Percentiles rank a stretch among this genome's conserved stretches.
Conservation (phyloP, 2,888 invertebrate genomes). For the Sericinus montela region DNA sequence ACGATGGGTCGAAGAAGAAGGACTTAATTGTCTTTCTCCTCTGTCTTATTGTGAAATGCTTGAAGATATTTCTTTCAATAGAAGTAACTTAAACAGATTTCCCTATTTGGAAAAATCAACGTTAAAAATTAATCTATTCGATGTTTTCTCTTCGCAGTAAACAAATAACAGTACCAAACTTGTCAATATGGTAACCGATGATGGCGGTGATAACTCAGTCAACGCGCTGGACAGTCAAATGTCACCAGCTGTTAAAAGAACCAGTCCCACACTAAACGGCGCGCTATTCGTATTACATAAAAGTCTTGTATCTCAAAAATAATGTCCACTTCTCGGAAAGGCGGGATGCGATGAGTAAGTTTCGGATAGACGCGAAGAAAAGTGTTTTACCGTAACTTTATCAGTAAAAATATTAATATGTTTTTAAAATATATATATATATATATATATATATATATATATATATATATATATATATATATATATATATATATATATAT, state of each 20-base stretch:
- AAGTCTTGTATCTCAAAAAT: constrained; percentile 54
- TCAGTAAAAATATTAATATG: no score
- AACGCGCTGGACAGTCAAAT: constrained; percentile 34
- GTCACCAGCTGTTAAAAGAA: constrained; percentile 37
- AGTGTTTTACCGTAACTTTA: constrained; percentile 20
- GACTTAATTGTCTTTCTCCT: no score
- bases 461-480: no score
- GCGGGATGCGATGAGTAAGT: constrained; percentile 42
- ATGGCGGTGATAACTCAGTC: constrained; percentile 21
- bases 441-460: no score
- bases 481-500: no score
- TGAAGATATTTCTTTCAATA: no score
- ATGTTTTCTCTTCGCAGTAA: constrained; percentile 6
- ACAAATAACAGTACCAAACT: constrained; percentile 15
- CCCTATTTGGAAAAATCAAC: no score
- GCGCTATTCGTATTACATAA: constrained; percentile 64
- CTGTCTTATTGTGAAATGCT: no score
- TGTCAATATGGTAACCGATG: constrained; percentile 11
- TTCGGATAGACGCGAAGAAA: constrained; percentile 7
- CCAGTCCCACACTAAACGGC: constrained; percentile 52
- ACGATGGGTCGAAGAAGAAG: no score
- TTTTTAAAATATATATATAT: no score
- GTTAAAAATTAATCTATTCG: no score
- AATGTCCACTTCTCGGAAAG: constrained; percentile 59
- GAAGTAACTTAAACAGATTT: no score